These are phyloP conservation scores for Tachystola acroxantha DNA, from an alignment of 2,888 invertebrate genomes.

Conservation along the genomic window DNA sequence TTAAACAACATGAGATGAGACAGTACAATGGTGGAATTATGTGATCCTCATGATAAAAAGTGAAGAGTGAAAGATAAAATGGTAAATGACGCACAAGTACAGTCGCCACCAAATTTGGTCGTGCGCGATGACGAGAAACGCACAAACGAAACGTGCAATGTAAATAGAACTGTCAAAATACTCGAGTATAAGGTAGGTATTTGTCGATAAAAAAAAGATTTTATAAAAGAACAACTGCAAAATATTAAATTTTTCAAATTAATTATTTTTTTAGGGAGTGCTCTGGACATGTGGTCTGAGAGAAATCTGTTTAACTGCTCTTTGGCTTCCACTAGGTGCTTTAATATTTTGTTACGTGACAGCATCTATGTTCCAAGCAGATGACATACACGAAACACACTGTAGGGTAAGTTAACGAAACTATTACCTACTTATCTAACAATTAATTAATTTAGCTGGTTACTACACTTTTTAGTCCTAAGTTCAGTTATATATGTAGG, in stretches of 20 bases:
- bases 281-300: constrained; percentile 87
- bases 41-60: constrained; percentile 39
- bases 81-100: constrained; percentile 71
- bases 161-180: constrained; percentile 46
- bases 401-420: constrained; percentile 87
- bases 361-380: constrained; percentile 93
- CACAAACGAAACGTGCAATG: constrained; percentile 51
- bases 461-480: too few species aligned
- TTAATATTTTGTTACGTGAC: constrained; percentile 92
- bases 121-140: constrained; percentile 41
- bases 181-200: constrained; percentile 70
- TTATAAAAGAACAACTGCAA: too few species aligned
- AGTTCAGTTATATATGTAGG: too few species aligned
- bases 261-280: constrained; percentile 60
- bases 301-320: constrained; percentile 89
- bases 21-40: constrained; percentile 36
- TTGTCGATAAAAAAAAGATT: too few species aligned
- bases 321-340: constrained; percentile 90
- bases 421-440: too few species aligned
- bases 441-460: too few species aligned
- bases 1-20: constrained; percentile 21
- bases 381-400: constrained; percentile 96
- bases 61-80: constrained; percentile 57
- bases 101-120: constrained; percentile 60
- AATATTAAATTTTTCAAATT: too few species aligned